A percentile compares a stretch with the other conserved stretches of the same genome.
phyloP scores from a whole-genome alignment of 35 echinoderm and acorn worm genomes.

The Holothuria glaberrima region DNA sequence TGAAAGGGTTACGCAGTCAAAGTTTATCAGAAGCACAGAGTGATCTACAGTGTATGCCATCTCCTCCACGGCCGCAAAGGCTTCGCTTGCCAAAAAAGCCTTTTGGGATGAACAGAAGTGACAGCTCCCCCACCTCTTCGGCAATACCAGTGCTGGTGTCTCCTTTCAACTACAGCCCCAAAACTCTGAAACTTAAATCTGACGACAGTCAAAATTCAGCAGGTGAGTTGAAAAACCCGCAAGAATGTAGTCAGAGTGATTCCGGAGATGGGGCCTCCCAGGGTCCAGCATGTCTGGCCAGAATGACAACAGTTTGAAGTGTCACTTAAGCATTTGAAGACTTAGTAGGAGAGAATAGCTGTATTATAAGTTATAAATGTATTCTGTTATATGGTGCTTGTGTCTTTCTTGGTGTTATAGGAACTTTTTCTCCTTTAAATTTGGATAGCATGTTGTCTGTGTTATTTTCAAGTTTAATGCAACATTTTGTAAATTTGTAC shows the following conservation, averaged over 20 bases:
- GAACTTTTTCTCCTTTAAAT: no score
- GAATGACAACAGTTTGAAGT: slow-evolving; percentile 57
- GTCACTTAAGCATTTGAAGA: no score
- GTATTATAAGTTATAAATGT: no score
- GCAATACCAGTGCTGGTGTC: slow-evolving; percentile 93
- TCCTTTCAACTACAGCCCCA: slow-evolving; percentile 97
- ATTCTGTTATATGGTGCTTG: no score
- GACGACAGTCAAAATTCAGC: slow-evolving; percentile 34
- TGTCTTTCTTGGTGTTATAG: no score
- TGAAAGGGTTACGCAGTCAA: slow-evolving; percentile 67
- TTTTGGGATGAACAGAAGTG: slow-evolving; percentile 85
- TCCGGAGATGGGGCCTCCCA: slow-evolving; percentile 24
- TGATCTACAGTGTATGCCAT: slow-evolving; percentile 32
- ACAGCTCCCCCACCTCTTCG: slow-evolving; percentile 76
- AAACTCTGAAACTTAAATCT: slow-evolving; percentile 35
- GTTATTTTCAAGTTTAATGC: no score
- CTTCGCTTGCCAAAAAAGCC: slow-evolving; percentile 90
- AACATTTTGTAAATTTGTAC: no score
- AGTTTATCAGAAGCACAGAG: slow-evolving; percentile 66
- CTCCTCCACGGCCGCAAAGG: slow-evolving; percentile 86
- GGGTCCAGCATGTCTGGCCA: slow-evolving; percentile 47
- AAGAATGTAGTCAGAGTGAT: slow-evolving; percentile 40
- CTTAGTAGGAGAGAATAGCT: no score
- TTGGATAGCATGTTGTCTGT: no score
- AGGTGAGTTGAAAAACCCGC: slow-evolving; percentile 60